Evolutionary conservation across 2,797 vertebrate genomes (phyloP).

Genomic region (Spinus olivaceus): DNA sequence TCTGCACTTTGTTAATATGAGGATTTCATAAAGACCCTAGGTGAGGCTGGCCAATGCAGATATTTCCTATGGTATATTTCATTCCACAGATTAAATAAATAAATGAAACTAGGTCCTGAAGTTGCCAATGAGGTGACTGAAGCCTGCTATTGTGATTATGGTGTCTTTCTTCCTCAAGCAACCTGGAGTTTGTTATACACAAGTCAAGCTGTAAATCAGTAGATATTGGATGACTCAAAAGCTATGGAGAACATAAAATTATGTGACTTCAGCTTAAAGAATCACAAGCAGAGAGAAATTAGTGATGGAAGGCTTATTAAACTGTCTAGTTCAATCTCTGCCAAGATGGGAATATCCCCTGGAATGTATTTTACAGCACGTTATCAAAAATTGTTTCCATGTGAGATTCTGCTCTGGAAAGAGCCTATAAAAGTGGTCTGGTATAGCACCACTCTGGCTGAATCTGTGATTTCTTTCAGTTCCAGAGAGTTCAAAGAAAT

Average conservation of each 20-base stretch:
- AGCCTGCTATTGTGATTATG: not conserved
- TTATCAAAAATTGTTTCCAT: conserved; percentile 18
- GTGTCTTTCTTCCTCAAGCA: not conserved
- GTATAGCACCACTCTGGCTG: not conserved
- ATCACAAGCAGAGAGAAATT: not conserved
- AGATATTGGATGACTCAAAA: not conserved
- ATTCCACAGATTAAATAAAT: not conserved
- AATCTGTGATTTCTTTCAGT: not conserved
- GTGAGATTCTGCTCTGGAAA: not conserved
- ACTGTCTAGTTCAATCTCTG: conserved; percentile 16
- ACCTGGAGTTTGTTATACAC: not conserved
- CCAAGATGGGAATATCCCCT: not conserved
- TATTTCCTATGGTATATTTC: not conserved
- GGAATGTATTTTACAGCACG: not conserved
- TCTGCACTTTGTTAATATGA: not conserved
- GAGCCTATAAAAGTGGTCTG: not conserved
- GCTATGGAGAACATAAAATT: not conserved
- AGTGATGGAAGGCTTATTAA: conserved; percentile 6
- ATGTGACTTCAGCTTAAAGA: not conserved
- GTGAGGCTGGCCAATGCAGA: not conserved
- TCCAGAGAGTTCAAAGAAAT: not conserved
- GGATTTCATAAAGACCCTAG: not conserved
- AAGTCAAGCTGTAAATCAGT: not conserved
- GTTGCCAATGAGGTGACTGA: not conserved
- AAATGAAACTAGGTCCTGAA: not conserved